Evolutionary conservation across 2,113 vertebrate species (phyloP).

Genomic region (Rhinolophus ferrumequinum): DNA sequence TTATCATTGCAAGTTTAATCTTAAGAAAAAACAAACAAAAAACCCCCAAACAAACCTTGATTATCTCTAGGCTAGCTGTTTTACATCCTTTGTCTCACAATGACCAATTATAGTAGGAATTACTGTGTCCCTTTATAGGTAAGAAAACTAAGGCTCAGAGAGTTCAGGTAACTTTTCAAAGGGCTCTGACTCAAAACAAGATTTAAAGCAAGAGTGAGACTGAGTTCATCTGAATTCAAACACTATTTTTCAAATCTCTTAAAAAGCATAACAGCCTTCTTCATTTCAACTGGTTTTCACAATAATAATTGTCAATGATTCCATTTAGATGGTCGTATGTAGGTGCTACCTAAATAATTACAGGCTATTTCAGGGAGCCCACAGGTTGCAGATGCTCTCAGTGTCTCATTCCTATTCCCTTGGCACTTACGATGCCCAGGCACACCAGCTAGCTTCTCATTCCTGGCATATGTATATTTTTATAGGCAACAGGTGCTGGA

Average conservation of each 20-base stretch:
- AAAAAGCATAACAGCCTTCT: neutral
- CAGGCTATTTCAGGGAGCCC: neutral
- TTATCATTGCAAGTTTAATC: neutral
- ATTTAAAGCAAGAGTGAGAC: neutral
- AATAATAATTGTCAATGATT: neutral
- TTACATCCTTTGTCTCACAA: neutral
- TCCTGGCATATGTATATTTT: neutral
- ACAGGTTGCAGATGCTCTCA: neutral
- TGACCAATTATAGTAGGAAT: neutral
- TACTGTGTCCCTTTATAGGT: neutral
- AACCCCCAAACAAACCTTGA: neutral
- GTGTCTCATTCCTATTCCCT: neutral
- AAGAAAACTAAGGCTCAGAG: neutral
- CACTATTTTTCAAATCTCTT: neutral
- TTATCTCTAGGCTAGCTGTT: neutral
- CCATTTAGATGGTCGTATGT: neutral
- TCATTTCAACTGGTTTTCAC: neutral
- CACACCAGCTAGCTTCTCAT: neutral
- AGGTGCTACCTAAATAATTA: neutral
- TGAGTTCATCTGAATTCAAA: neutral
- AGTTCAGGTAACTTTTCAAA: conserved; percentile 1
- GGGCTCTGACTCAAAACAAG: neutral
- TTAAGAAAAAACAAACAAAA: neutral
- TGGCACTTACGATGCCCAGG: neutral
- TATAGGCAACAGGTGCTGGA: neutral